Percentiles rank a stretch among this genome's conserved stretches.
phyloP scores from a whole-genome alignment of 2,797 vertebrate species.

The Tenualosa thibaudeaui region DNA sequence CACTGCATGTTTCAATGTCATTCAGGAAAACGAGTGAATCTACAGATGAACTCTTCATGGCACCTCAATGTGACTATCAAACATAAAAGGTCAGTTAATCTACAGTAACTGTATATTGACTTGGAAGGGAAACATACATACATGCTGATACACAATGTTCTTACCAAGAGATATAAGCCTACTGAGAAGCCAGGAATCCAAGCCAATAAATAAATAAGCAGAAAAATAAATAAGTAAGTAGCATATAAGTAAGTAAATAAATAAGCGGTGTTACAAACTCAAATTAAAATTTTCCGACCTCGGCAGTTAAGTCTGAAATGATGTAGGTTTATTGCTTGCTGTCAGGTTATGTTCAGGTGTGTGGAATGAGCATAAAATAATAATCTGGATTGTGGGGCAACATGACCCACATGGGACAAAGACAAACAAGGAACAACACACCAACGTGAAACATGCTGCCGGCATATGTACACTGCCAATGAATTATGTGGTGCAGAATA shows the following conservation, averaged over 20 bases:
- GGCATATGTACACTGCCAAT: neutral
- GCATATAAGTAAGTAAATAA: neutral
- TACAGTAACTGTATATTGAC: neutral
- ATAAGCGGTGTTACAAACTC: neutral
- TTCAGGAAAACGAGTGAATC: neutral
- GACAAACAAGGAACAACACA: neutral
- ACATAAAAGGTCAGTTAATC: neutral
- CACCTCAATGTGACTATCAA: neutral
- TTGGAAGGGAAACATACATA: neutral
- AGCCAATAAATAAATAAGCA: neutral
- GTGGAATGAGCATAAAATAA: neutral
- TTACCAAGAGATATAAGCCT: neutral
- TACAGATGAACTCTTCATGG: neutral
- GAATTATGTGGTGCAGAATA: neutral
- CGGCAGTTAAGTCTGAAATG: neutral
- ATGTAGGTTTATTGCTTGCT: neutral
- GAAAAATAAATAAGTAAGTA: neutral
- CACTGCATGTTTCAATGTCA: neutral
- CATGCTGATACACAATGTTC: neutral
- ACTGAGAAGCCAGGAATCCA: neutral
- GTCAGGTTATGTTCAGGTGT: neutral
- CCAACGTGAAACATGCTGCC: neutral
- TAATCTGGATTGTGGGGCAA: neutral
- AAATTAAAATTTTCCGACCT: neutral
- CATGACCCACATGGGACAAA: neutral